A percentile compares a stretch with the other conserved stretches of the same genome.
Evolutionary conservation across 2,888 invertebrate species (phyloP).

Genomic region (Nephrotoma guestfalica): DNA sequence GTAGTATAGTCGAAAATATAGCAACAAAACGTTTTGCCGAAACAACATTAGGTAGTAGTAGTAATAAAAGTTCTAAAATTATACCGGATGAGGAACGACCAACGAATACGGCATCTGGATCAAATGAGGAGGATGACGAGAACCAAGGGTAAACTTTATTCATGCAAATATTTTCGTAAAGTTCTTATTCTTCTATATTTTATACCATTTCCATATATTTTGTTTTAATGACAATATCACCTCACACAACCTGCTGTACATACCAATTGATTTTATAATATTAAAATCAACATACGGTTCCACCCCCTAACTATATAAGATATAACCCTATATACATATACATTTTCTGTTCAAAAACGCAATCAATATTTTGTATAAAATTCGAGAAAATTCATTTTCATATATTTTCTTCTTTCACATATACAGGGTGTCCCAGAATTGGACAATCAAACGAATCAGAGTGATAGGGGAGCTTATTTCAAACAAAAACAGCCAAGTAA

Average conservation of each 20-base stretch:
- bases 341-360: background rate
- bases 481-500: too few relatives aligned
- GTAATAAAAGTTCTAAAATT: slow-evolving; percentile 35
- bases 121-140: slow-evolving; percentile 72
- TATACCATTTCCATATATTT: slow-evolving; percentile 19
- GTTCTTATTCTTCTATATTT: background rate
- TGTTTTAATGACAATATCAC: background rate
- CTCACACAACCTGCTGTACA: background rate
- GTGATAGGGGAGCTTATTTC: too few relatives aligned
- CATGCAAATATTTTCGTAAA: slow-evolving; percentile 14
- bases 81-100: slow-evolving; percentile 61
- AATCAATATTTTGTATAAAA: background rate
- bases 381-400: background rate
- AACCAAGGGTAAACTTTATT: slow-evolving; percentile 26
- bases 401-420: background rate
- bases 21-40: slow-evolving; percentile 68
- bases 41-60: slow-evolving; percentile 44
- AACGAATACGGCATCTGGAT: slow-evolving; percentile 81
- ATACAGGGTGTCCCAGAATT: too few relatives aligned
- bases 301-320: background rate
- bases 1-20: slow-evolving; percentile 80
- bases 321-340: background rate
- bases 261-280: background rate
- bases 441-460: too few relatives aligned
- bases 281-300: background rate